Evolutionary conservation across 2,888 invertebrate species (phyloP), one percentile per base, ranked within the genome.

Genomic region (Calameuta idolon): DNA sequence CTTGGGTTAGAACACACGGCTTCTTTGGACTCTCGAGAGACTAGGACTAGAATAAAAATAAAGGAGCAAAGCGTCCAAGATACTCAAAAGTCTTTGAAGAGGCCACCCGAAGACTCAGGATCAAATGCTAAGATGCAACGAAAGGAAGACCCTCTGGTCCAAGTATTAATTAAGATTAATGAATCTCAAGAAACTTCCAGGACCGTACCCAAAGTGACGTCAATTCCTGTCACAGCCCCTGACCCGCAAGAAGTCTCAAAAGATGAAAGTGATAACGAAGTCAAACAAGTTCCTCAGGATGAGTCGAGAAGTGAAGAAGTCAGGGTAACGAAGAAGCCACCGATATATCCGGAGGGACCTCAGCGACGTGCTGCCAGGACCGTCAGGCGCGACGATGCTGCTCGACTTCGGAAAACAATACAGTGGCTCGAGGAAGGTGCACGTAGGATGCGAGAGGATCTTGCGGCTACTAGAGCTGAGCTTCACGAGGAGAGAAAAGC

Each of bases 381-480:
- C 37, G 80, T 75, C 75, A 77, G 81, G 69, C 74, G 79, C 12
- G 85, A 85, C 78, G 88, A 88, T 37, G 79, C 85, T 23, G 76
- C 81, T 1, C 84, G 88, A 55, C 81, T 89, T 5, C 81, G 89
- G 34, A 88, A 88, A 80, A 89, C 88, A 5, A 89, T 89, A 75
- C 86, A 87, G 77, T 89, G 89, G 89, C 79, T 89, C 69, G 89
- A 89, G 75, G 88, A 89, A 55, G 87, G 87, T 34, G 85, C 86
- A 15, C 82, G 87, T 69, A 85, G 83, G 35, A 81, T 89, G 75
- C 84, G 89, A 30, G 88, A 89, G 77, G 88, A 89, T 73, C 82
- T 89, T n/a, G 89, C 89, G 9, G 84, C 81, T 30, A 85, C 84
- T 1, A 84, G 89, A 40, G 81, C 86, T 4, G 87, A 89, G 77